Evolutionary conservation across 2,888 invertebrate species (phyloP), one percentile per base, ranked within the genome.

Genomic region (Drosophila algonquin): DNA sequence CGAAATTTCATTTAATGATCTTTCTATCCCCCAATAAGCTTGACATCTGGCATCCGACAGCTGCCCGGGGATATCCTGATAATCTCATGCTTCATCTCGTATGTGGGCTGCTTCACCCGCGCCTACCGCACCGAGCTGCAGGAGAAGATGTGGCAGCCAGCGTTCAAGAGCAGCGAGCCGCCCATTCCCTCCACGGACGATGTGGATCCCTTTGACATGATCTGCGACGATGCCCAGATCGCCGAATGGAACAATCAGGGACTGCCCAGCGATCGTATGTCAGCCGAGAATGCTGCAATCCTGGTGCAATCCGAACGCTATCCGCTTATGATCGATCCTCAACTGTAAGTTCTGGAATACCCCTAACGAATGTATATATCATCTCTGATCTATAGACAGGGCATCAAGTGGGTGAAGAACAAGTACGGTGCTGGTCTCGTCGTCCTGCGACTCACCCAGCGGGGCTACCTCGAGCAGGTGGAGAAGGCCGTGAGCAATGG

Each of bases 171-270:
- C 63, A 93, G 95, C 45, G 93, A 95, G 93, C 95, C 95, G 0
- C 94, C 94, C 79, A 97, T 98, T 80, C 96, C 97, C 0, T 94
- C 95, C 64, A 96, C 97, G 0, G 95, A 95, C 72, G 95, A 94
- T 16, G 92, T 97, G 60, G 98, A 98, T 92, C 96, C 97, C 0
- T 93, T 98, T 60, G 92, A 95, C n/a, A 94, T 98, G 93, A 93
- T 98, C 75, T 97, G 98, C 8, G 98, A 98, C 90, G 98, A 98
- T 91, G 98, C 98, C 0, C 95, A 96, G 91, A 95, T 98, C 68
- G 98, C 98, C 0, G 94, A 94, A 61, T 99, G 98, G 98, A 98
- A 98, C 91, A 98, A 98, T 90, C 97, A 98, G 92, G 98, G 96
- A 0, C 92, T 99, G 54, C 98, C 98, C 5, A 96, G 95, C 57